These are phyloP conservation scores for Platynereis dumerilii DNA, from an alignment of 2,888 invertebrate genomes.

Conservation along the genomic window DNA sequence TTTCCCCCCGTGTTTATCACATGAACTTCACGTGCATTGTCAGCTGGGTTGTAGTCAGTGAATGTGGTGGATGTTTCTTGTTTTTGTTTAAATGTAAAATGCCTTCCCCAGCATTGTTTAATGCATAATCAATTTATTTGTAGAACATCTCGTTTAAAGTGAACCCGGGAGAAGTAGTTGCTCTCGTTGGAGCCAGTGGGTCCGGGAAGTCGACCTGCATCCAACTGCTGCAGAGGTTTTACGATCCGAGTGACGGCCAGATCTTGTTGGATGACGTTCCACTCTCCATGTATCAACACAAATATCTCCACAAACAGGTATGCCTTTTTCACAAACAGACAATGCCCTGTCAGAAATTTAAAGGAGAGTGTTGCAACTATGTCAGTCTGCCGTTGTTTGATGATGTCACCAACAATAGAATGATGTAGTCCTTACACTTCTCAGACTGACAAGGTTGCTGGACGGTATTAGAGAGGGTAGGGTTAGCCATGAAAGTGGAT, in stretches of 20 bases:
- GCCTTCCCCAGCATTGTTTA: no score
- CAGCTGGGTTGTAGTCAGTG: no score
- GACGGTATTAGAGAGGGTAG: background rate
- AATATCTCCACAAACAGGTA: conserved; percentile 61
- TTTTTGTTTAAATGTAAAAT: no score
- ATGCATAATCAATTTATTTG: no score
- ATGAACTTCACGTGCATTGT: no score
- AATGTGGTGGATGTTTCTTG: no score
- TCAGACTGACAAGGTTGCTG: background rate
- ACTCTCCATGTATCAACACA: conserved; percentile 59
- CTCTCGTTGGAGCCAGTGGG: conserved; percentile 64
- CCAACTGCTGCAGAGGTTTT: conserved; percentile 63
- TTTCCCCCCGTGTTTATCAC: no score
- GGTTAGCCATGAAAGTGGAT: no score
- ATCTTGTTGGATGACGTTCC: conserved; percentile 57
- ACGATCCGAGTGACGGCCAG: conserved; percentile 57
- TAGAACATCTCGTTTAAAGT: conserved; percentile 61
- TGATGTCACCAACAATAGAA: background rate
- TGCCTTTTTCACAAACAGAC: background rate
- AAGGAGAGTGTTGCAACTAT: background rate
- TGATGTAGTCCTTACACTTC: background rate
- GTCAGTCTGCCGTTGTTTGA: background rate
- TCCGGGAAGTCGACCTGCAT: conserved; percentile 64
- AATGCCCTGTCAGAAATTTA: no score
- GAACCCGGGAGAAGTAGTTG: conserved; percentile 62